Conservation (phyloP, 2,797 vertebrate species). For the Lagorchestes hirsutus region DNA sequence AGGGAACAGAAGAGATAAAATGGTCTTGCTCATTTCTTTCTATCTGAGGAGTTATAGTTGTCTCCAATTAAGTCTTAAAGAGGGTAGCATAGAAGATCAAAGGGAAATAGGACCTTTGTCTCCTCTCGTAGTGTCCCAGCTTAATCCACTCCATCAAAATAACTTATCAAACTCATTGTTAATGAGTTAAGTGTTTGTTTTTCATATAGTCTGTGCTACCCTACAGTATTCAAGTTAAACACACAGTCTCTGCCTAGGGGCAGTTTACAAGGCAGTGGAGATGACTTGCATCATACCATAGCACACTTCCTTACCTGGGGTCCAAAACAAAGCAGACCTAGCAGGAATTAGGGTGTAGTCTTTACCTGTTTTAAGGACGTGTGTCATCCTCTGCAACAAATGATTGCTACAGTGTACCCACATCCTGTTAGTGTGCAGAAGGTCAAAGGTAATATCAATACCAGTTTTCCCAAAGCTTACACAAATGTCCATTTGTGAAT, state of each 20-base stretch:
- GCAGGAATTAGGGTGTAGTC: slow-evolving; percentile 53
- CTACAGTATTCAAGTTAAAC: neutral
- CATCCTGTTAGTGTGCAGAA: slow-evolving; percentile 74
- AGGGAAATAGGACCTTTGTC: neutral
- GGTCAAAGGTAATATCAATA: slow-evolving; percentile 67
- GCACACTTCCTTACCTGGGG: neutral
- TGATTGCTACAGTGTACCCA: slow-evolving; percentile 59
- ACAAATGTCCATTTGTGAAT: slow-evolving; percentile 56
- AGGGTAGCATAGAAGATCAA: neutral
- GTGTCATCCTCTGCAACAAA: slow-evolving; percentile 31
- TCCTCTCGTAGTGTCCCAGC: neutral
- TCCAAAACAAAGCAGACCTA: neutral
- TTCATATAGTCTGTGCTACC: neutral
- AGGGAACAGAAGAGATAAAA: neutral
- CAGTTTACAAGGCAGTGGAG: neutral
- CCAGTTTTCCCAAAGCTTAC: slow-evolving; percentile 72
- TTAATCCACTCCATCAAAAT: neutral
- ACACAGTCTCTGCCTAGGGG: neutral
- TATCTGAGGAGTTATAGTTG: neutral
- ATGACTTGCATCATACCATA: neutral
- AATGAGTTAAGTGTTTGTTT: neutral
- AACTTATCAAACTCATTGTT: neutral
- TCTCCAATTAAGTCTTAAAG: neutral
- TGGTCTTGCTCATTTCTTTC: neutral
- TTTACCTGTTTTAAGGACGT: slow-evolving; percentile 5